Conservation (phyloP, 2,888 invertebrate genomes). For the Hoplodrina ambigua region DNA sequence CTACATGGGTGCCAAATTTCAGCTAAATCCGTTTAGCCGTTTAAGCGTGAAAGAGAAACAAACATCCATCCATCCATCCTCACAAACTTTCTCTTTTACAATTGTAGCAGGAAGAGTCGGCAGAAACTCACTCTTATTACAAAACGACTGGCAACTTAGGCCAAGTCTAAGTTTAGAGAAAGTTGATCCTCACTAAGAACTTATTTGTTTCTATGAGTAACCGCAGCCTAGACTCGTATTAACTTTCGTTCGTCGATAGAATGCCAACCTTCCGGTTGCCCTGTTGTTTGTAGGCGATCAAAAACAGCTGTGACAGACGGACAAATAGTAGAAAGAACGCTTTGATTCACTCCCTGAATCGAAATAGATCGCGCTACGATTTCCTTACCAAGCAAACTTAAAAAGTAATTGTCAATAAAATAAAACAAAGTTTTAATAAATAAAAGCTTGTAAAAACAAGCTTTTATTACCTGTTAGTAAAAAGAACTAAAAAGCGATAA, state of each 20-base stretch:
- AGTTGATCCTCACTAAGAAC: constrained; percentile 17
- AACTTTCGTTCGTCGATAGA: constrained; percentile 64
- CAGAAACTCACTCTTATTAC: not conserved
- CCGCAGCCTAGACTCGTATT: constrained; percentile 60
- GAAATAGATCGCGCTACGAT: too few relatives aligned
- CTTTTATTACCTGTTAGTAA: too few relatives aligned
- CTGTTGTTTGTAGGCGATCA: constrained; percentile 65
- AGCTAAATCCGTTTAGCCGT: not conserved
- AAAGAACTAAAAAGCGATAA: too few relatives aligned
- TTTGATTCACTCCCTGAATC: not conserved
- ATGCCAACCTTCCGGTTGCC: constrained; percentile 65
- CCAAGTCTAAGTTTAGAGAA: not conserved
- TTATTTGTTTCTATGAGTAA: constrained; percentile 47
- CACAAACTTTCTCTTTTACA: not conserved
- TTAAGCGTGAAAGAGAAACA: not conserved
- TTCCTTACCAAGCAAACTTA: too few relatives aligned
- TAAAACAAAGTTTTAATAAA: too few relatives aligned
- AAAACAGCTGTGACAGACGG: constrained; percentile 42
- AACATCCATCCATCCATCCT: not conserved
- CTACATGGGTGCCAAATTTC: not conserved
- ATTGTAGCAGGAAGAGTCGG: not conserved
- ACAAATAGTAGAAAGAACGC: not conserved
- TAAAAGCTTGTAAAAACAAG: too few relatives aligned
- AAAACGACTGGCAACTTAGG: not conserved
- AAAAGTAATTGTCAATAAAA: too few relatives aligned